Evolutionary conservation across 2,113 vertebrate species (phyloP).

Genomic region (Toxotes chatareus): DNA sequence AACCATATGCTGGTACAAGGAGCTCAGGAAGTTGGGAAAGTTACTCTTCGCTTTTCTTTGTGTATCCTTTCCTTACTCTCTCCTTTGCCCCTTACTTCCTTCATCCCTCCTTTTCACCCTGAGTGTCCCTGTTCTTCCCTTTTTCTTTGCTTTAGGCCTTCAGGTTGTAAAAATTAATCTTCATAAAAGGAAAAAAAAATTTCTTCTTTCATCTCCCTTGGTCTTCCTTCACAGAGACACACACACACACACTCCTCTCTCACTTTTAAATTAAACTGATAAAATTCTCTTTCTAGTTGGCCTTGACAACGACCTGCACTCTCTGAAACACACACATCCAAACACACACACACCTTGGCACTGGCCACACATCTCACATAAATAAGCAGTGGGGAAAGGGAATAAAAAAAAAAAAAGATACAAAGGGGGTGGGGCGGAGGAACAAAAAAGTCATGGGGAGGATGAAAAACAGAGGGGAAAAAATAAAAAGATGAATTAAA

Average conservation of each 20-base stretch:
- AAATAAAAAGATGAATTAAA: neutral
- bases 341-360: constrained; percentile 42
- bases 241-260: constrained; percentile 41
- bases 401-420: constrained; percentile 28
- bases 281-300: constrained; percentile 79
- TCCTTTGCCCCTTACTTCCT: constrained; percentile 23
- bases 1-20: too few relatives aligned
- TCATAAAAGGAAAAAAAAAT: constrained; percentile 67
- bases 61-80: constrained; percentile 9
- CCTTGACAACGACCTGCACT: constrained; percentile 73
- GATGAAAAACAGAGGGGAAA: neutral
- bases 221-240: constrained; percentile 53
- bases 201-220: constrained; percentile 71
- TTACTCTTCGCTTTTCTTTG: neutral
- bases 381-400: constrained; percentile 61
- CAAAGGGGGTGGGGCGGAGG: neutral
- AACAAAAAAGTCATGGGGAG: neutral
- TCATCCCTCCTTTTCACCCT: constrained; percentile 17
- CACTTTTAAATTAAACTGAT: constrained; percentile 76
- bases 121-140: constrained; percentile 24
- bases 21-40: too few relatives aligned
- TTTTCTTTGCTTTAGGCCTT: constrained; percentile 50
- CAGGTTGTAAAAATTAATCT: constrained; percentile 78
- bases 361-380: constrained; percentile 60
- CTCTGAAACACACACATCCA: constrained; percentile 34